These are phyloP conservation scores for Luehdorfia chinensis DNA, from an alignment of 1,140 invertebrate species.

Conservation along the genomic window DNA sequence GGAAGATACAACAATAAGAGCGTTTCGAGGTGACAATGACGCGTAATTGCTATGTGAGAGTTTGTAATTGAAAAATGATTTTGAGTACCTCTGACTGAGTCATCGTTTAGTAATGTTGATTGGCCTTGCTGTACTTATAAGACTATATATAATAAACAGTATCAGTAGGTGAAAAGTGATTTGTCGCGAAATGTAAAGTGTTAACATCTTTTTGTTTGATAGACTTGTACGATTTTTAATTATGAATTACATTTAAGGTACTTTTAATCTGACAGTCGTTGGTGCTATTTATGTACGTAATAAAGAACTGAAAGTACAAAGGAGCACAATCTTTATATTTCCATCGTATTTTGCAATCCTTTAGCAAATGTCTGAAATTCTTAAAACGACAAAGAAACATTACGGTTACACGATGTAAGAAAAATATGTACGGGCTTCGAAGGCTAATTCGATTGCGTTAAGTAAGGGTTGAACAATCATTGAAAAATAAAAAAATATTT, in stretches of 20 bases:
- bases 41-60: conserved; percentile 64
- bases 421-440: conserved; percentile 21
- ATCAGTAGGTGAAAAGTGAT: neutral
- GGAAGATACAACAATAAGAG: conserved; percentile 47
- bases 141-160: conserved; percentile 1
- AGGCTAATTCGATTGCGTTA: conserved; percentile 22
- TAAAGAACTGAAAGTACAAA: conserved; percentile 7
- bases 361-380: conserved; percentile 21
- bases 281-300: neutral
- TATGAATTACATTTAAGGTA: neutral
- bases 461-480: conserved; percentile 9
- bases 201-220: neutral
- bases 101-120: conserved; percentile 56
- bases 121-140: conserved; percentile 29
- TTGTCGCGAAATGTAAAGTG: neutral
- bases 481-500: no score
- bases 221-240: neutral
- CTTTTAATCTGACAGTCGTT: no score
- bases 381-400: conserved; percentile 25
- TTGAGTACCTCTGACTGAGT: conserved; percentile 51
- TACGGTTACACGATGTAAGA: conserved; percentile 24
- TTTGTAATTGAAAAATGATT: conserved; percentile 66
- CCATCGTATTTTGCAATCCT: conserved; percentile 16
- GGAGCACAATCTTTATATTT: conserved; percentile 9
- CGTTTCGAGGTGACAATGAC: conserved; percentile 64